Evolutionary conservation across 2,797 vertebrate species (phyloP).

Genomic region (Tragelaphus eurycerus): DNA sequence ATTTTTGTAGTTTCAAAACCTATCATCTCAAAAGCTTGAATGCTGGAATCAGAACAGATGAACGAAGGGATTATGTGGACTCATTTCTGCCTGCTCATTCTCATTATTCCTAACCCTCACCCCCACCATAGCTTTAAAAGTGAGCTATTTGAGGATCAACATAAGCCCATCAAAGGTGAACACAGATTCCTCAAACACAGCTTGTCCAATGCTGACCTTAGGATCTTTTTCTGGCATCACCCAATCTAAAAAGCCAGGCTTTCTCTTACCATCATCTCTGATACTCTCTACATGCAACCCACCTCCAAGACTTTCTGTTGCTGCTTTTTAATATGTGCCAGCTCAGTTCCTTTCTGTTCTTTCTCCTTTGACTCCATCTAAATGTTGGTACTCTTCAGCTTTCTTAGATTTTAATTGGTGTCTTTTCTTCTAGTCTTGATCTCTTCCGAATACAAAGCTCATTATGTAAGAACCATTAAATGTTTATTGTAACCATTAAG

Average conservation of each 20-base stretch:
- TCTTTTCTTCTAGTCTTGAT: background rate
- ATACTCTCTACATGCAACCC: background rate
- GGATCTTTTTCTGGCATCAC: background rate
- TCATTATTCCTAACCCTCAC: background rate
- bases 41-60: conserved; percentile 62
- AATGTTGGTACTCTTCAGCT: background rate
- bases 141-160: background rate
- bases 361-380: background rate
- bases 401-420: background rate
- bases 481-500: background rate
- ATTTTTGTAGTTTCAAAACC: conserved; percentile 33
- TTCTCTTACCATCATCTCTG: background rate
- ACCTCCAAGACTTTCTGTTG: background rate
- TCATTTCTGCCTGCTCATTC: background rate
- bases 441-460: background rate
- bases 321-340: background rate
- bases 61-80: conserved; percentile 33
- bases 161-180: background rate
- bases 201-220: background rate
- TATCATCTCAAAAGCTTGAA: background rate
- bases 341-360: background rate
- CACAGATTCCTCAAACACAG: background rate
- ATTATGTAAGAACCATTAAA: background rate
- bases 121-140: background rate
- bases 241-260: background rate